Percentiles rank a stretch among this genome's conserved stretches.
phyloP scores from a whole-genome alignment of 2,888 invertebrate genomes.

The Blastobasis adustella region DNA sequence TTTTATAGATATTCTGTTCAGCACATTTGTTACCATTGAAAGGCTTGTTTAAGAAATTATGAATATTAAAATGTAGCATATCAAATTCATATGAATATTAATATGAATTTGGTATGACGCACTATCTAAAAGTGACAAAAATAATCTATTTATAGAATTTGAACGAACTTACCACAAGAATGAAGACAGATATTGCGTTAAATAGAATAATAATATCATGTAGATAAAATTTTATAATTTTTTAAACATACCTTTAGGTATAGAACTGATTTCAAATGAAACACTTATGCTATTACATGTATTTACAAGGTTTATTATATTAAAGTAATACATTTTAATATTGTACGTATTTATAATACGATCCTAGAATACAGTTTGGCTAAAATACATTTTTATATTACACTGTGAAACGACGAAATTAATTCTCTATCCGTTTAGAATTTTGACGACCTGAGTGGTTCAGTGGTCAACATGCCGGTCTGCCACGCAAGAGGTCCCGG shows the following conservation, averaged over 20 bases:
- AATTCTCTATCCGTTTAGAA: no score
- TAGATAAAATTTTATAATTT: neutral
- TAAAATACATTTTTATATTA: neutral
- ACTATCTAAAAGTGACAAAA: neutral
- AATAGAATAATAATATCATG: neutral
- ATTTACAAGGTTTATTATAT: conserved; percentile 5
- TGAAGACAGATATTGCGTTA: neutral
- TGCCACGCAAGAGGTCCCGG: no score
- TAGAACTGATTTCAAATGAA: neutral
- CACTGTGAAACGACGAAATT: no score
- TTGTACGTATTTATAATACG: conserved; percentile 1
- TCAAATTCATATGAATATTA: no score
- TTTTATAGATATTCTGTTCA: conserved; percentile 55
- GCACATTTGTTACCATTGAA: conserved; percentile 31
- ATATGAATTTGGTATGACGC: no score
- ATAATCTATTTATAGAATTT: neutral
- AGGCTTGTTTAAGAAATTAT: neutral
- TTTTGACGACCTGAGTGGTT: no score
- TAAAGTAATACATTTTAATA: neutral
- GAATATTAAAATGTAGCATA: no score
- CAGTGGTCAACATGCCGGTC: no score
- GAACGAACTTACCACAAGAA: neutral
- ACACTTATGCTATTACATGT: no score
- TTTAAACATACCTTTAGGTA: conserved; percentile 10
- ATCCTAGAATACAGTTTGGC: neutral